These are phyloP conservation scores for Ibidorhyncha struthersii DNA, from an alignment of 2,113 vertebrate species.

Conservation along the genomic window DNA sequence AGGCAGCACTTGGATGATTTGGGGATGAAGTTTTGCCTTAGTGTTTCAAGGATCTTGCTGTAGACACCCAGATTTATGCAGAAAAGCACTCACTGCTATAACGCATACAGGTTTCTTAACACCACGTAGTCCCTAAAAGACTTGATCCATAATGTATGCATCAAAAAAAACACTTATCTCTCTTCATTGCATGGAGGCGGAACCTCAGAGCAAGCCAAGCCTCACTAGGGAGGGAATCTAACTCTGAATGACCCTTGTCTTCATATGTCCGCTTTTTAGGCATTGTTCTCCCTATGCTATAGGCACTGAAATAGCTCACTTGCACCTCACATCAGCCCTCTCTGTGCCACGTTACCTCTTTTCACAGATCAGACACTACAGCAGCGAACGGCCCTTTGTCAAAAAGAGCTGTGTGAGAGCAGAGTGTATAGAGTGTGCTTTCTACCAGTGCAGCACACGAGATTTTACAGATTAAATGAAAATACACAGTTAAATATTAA, in stretches of 20 bases:
- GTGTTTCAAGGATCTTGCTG: neutral
- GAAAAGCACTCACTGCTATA: neutral
- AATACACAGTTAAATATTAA: constrained; percentile 27
- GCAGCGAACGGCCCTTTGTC: neutral
- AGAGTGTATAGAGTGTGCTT: neutral
- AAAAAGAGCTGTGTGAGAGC: neutral
- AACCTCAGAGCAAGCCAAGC: neutral
- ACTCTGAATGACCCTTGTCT: neutral
- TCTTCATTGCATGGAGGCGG: neutral
- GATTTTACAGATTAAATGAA: neutral
- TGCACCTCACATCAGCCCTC: neutral
- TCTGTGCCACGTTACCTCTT: neutral
- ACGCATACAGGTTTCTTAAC: neutral
- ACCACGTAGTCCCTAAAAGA: neutral
- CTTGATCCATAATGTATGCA: neutral
- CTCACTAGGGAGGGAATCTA: neutral
- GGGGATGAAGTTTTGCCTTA: neutral
- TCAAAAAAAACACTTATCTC: neutral
- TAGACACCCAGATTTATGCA: neutral
- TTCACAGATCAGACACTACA: neutral
- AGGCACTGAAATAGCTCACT: neutral
- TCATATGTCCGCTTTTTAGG: neutral
- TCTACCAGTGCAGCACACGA: neutral
- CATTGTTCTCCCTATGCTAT: neutral
- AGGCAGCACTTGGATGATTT: neutral